phyloP scores from a whole-genome alignment of 2,888 invertebrate genomes.

The Automeris io region DNA sequence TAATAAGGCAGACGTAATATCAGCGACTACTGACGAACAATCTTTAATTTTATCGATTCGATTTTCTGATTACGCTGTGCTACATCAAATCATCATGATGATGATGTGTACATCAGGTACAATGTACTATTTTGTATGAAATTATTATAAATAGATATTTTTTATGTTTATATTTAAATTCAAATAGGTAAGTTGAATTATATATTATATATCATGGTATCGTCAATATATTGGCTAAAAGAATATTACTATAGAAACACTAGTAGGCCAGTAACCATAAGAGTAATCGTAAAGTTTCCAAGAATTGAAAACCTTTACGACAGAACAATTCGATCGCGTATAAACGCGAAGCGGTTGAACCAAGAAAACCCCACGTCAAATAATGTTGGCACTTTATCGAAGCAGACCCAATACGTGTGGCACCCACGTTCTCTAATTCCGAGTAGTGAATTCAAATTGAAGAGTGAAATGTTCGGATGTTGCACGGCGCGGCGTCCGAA shows the following conservation, averaged over 20 bases:
- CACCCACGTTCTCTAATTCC: constrained; percentile 57
- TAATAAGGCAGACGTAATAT: no score
- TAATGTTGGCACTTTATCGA: constrained; percentile 53
- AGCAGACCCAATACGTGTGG: constrained; percentile 36
- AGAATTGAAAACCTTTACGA: constrained; percentile 18
- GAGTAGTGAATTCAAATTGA: constrained; percentile 73
- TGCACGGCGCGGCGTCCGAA: constrained; percentile 36
- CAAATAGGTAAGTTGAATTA: not conserved
- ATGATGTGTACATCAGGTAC: no score
- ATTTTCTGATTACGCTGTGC: no score
- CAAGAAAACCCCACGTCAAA: constrained; percentile 42
- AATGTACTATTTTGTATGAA: no score
- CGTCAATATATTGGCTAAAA: not conserved
- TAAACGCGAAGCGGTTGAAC: constrained; percentile 29
- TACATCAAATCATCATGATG: no score
- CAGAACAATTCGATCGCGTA: constrained; percentile 30
- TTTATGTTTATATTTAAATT: not conserved
- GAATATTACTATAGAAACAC: not conserved
- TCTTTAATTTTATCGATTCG: no score
- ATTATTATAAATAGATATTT: no score
- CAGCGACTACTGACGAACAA: no score
- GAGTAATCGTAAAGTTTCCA: constrained; percentile 20
- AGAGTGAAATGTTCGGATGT: constrained; percentile 57
- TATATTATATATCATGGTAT: not conserved
- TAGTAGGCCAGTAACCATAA: not conserved